Evolutionary conservation across 2,113 vertebrate species (phyloP).

Genomic region (Chaetops frenatus): DNA sequence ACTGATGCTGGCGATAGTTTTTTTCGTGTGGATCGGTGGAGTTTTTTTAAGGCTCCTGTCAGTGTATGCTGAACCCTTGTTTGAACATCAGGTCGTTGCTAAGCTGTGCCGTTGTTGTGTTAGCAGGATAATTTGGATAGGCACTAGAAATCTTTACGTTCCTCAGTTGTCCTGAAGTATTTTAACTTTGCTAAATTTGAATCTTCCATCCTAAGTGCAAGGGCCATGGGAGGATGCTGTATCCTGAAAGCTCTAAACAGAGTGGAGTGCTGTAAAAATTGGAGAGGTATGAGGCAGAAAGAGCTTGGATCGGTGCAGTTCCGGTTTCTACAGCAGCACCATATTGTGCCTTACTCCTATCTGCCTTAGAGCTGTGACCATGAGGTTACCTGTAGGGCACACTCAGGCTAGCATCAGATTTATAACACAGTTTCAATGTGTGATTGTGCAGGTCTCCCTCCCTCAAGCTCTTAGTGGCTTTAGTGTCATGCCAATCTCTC

Average conservation of each 20-base stretch:
- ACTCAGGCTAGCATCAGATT: neutral
- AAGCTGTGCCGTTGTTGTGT: neutral
- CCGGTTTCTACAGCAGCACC: neutral
- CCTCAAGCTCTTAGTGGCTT: neutral
- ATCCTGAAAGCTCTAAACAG: neutral
- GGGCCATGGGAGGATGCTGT: neutral
- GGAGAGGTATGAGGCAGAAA: neutral
- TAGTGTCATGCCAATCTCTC: rapidly evolving
- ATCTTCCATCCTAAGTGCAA: neutral
- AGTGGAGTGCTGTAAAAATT: neutral
- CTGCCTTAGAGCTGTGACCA: neutral
- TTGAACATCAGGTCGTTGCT: neutral
- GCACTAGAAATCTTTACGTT: neutral
- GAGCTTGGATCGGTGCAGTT: neutral
- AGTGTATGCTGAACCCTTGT: neutral
- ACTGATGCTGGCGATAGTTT: neutral
- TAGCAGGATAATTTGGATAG: neutral
- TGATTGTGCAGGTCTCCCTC: neutral
- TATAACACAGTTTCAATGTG: neutral
- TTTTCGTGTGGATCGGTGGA: neutral
- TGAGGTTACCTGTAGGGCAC: neutral
- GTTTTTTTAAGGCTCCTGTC: neutral
- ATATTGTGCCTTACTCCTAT: neutral
- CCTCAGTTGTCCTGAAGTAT: neutral
- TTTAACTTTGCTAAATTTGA: neutral